These are phyloP conservation scores for Hydractinia symbiolongicarpus DNA, from an alignment of 30 jellyfish, hydroid and myxozoan species.

Conservation along the genomic window DNA sequence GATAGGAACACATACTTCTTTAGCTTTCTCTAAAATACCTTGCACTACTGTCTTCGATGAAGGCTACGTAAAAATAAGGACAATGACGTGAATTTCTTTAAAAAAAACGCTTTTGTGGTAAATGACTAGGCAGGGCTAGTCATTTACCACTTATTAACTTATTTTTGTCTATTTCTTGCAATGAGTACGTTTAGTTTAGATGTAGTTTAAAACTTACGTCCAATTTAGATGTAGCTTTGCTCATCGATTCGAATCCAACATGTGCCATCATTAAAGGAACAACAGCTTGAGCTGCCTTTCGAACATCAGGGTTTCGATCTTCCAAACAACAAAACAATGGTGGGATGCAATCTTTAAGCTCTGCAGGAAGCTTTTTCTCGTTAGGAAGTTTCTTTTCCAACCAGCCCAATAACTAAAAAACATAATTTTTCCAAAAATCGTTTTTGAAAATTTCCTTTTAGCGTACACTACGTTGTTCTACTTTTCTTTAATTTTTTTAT, in stretches of 20 bases:
- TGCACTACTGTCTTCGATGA: conserved; percentile 58
- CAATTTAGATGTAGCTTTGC: conserved; percentile 55
- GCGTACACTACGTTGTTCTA: too few species aligned
- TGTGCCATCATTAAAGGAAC: conserved; percentile 85
- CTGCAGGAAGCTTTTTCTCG: conserved; percentile 59
- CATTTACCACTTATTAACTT: neutral
- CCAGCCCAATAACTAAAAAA: conserved; percentile 23
- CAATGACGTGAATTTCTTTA: neutral
- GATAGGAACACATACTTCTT: conserved; percentile 73
- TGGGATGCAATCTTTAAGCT: conserved; percentile 56
- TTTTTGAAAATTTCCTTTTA: neutral
- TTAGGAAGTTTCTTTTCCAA: conserved; percentile 21
- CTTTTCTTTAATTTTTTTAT: too few species aligned
- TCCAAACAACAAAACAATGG: conserved; percentile 64
- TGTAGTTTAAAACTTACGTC: conserved; percentile 37
- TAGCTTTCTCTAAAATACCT: conserved; percentile 68
- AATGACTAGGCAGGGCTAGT: neutral
- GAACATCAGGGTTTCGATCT: conserved; percentile 79
- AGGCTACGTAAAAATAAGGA: conserved; percentile 30
- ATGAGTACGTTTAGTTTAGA: neutral
- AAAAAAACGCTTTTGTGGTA: too few species aligned
- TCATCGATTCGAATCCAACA: conserved; percentile 76
- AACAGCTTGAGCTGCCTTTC: conserved; percentile 55
- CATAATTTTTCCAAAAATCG: neutral
- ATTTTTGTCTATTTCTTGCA: neutral